Evolutionary conservation across 2,113 vertebrate genomes (phyloP), one percentile per base, ranked within the genome.

Genomic region (Ranitomeya imitator): DNA sequence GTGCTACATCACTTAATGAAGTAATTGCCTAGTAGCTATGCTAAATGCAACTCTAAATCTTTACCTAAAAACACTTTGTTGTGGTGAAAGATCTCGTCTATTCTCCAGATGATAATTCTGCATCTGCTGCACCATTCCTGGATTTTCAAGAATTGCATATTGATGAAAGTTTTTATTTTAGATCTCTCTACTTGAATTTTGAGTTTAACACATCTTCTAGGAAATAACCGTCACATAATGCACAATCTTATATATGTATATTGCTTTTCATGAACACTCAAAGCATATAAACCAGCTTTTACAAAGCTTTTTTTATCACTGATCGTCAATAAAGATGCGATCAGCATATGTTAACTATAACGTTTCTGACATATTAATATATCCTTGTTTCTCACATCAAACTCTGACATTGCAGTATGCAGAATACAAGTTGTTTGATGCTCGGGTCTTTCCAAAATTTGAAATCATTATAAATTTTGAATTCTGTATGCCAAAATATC

Each of bases 301-400:
- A 11, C 18, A 51, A 76, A 21, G 9, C 18, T 52, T 16, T 76
- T 76, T 76, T 3, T 52, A 52, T 76, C 73, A 21, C 18, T 80
- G 57, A 11, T 23, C 60, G 79, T 60, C 79, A 80, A 60, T 31
- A 54, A 79, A 79, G 78, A 80, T 26, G 23, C 6, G 55, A 60
- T 60, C 16, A 4, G 14, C 60, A 31, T 80, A 80, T 57, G 55
- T 16, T 80, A 80, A 59, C 55, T 15, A 59, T 31, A 80, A 76
- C 18, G 21, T 52, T 76, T 76, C 73, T 76, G 37, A 76, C 73
- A 76, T 74, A 37, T 76, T 76, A 76, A 52, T 76, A 76, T 76
- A 76, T 51, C 73, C 18, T 10, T 21, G 37, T 16, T 18, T 52
- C 9, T 21, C 45, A 8, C 52, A 51, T 45, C 16, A 76, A 45